Percentiles rank a stretch among this genome's conserved stretches.
phyloP scores from a whole-genome alignment of 1,140 invertebrate genomes.

The Vollenhovia emeryi region DNA sequence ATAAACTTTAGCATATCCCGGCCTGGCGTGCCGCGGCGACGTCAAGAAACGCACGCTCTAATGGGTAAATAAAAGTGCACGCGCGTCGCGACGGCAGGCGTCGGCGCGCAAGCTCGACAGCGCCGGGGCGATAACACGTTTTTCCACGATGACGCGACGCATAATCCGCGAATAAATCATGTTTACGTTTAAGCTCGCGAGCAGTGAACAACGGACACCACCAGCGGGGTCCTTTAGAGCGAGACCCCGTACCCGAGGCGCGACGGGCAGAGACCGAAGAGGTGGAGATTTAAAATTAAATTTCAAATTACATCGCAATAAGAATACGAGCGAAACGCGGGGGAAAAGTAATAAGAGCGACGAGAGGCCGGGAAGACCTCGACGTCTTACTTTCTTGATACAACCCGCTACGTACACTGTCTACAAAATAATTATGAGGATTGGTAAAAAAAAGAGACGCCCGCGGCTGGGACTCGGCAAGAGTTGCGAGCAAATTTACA shows the following conservation, averaged over 20 bases:
- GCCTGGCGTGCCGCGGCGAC: not conserved
- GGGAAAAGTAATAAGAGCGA: not conserved
- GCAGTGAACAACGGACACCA: conserved; percentile 24
- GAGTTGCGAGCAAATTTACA: not conserved
- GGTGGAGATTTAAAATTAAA: not conserved
- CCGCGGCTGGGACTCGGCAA: not conserved
- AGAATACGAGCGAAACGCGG: not conserved
- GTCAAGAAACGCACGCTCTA: conserved; percentile 10
- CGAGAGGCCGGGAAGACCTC: not conserved
- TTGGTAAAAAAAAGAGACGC: not conserved
- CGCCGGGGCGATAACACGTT: conserved; percentile 35
- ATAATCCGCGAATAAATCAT: conserved; percentile 53
- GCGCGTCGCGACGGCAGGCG: conserved; percentile 10
- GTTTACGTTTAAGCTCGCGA: conserved; percentile 32
- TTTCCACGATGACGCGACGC: conserved; percentile 36
- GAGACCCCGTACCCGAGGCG: not conserved
- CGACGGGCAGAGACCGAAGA: not conserved
- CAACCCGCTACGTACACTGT: not conserved
- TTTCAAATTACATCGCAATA: not conserved
- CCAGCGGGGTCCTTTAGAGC: not conserved
- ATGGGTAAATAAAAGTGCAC: conserved; percentile 47
- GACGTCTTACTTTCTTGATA: not conserved
- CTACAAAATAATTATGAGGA: not conserved
- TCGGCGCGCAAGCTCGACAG: conserved; percentile 28
- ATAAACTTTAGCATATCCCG: conserved; percentile 28